Base-by-base conservation (phyloP, 2,113 vertebrate species). In the Oxyura jamaicensis region DNA sequence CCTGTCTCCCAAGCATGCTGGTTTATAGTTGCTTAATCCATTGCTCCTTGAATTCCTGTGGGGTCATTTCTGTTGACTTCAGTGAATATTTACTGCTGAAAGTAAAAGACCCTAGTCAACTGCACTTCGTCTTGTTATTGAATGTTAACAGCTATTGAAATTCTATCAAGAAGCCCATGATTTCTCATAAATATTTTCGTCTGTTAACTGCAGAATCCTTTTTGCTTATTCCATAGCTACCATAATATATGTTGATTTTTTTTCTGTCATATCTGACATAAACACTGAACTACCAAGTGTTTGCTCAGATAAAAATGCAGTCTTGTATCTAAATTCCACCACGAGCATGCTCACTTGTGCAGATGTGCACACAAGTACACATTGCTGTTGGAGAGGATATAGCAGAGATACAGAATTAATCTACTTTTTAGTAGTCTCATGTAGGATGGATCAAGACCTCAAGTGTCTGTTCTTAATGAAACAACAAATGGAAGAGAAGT, bases 21-120 rank as follows among this genome's bases (percentile, higher is more conserved):
- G 35, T 95, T 91, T 41, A 46, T 41, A 28, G 33, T 67, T 78
- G 42, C 65, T 80, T 76, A 75, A 83, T 91, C 80, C 5, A 39
- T 48, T 78, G 33, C 42, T 71, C 31, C 73, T 56, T 92, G 42
- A 78, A 85, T 87, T 95, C 81, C 73, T 77, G 21, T 79, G 50
- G 18, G 33, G 28, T 92, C 33, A 48, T 80, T 93, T 68, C 35
- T 74, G 53, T 62, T 60, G 55, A 83, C 18, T 48, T 36, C 48
- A 35, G 17, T 86, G 31, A 86, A 75, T 92, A 81, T 76, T 83
- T 94, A 29, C 25, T 88, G 28, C 46, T n/a, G 31, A 71, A 60
- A 78, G 28, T 44, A 60, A 39, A 75, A 58, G 65, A 25, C 46
- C 26, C 68, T 35, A 26, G 66, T 86, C n/a, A 80, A 59, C 25